phyloP scores from a whole-genome alignment of 2,888 invertebrate genomes.

The Trisateles emortualis region DNA sequence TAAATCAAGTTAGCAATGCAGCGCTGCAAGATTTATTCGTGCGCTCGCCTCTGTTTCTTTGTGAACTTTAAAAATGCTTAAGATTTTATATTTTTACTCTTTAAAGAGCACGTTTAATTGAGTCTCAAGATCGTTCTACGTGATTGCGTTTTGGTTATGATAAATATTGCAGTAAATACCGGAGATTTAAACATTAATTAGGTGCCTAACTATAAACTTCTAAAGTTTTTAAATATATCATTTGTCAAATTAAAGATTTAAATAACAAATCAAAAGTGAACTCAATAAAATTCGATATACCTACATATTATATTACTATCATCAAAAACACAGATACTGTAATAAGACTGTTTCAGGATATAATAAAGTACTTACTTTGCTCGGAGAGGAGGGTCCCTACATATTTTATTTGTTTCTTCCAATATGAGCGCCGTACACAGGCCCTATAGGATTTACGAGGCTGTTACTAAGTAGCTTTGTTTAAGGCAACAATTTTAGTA shows the following conservation, averaged over 20 bases:
- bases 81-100: slow-evolving; percentile 41
- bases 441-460: slow-evolving; percentile 33
- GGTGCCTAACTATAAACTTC: too few species aligned
- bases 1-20: slow-evolving; percentile 51
- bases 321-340: slow-evolving; percentile 37
- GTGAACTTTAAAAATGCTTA: slow-evolving; percentile 49
- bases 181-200: neutral
- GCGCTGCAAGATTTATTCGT: slow-evolving; percentile 50
- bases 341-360: slow-evolving; percentile 31
- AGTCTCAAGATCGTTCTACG: slow-evolving; percentile 23
- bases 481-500: slow-evolving; percentile 27
- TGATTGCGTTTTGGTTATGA: slow-evolving; percentile 28
- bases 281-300: too few species aligned
- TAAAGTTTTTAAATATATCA: too few species aligned
- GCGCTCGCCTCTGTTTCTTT: slow-evolving; percentile 33
- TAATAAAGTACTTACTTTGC: slow-evolving; percentile 38
- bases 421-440: slow-evolving; percentile 13
- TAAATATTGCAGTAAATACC: neutral
- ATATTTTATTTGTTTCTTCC: slow-evolving; percentile 40
- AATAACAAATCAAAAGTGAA: too few species aligned
- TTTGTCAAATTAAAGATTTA: too few species aligned
- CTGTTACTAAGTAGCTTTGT: slow-evolving; percentile 39
- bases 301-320: too few species aligned
- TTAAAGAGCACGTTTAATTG: slow-evolving; percentile 37
- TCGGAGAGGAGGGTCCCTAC: slow-evolving; percentile 28